Conservation (phyloP, 2,797 vertebrate genomes). For the Aeoliscus strigatus region DNA sequence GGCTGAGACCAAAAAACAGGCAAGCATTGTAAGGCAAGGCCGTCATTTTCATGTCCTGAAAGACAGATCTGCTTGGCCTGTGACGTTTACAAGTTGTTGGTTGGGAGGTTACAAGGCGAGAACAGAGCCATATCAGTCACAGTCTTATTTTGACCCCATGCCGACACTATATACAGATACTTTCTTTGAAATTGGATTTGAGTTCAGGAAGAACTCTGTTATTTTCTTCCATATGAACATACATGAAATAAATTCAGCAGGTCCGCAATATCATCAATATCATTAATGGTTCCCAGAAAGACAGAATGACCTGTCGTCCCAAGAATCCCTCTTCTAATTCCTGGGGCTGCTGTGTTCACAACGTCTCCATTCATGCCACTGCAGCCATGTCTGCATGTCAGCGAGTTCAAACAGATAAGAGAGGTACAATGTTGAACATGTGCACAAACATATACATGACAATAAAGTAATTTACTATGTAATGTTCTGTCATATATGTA, state of each 20-base stretch:
- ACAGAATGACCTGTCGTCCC: slow-evolving; percentile 21
- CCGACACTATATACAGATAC: slow-evolving; percentile 5
- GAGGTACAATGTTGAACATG: slow-evolving; percentile 7
- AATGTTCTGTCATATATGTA: too few species aligned
- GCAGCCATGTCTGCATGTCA: slow-evolving; percentile 25
- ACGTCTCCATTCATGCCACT: slow-evolving; percentile 51
- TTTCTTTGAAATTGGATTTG: neutral
- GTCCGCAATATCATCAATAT: slow-evolving; percentile 1
- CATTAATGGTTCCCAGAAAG: too few species aligned
- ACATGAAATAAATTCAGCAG: neutral
- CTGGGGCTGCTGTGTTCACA: slow-evolving; percentile 54
- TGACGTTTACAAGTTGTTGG: slow-evolving; percentile 37
- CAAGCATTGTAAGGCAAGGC: slow-evolving; percentile 50
- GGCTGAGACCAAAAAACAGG: slow-evolving; percentile 42
- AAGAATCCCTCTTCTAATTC: slow-evolving; percentile 45
- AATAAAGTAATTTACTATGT: too few species aligned
- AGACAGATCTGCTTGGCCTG: slow-evolving; percentile 17
- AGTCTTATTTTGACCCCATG: slow-evolving; percentile 13
- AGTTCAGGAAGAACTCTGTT: neutral
- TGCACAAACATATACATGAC: neutral
- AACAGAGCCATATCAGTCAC: slow-evolving; percentile 10
- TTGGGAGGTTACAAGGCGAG: slow-evolving; percentile 12
- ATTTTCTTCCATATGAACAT: too few species aligned
- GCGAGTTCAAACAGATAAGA: slow-evolving; percentile 20
- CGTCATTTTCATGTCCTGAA: slow-evolving; percentile 46